Evolutionary conservation across 2,888 invertebrate species (phyloP).

Genomic region (Heliconius hortense): DNA sequence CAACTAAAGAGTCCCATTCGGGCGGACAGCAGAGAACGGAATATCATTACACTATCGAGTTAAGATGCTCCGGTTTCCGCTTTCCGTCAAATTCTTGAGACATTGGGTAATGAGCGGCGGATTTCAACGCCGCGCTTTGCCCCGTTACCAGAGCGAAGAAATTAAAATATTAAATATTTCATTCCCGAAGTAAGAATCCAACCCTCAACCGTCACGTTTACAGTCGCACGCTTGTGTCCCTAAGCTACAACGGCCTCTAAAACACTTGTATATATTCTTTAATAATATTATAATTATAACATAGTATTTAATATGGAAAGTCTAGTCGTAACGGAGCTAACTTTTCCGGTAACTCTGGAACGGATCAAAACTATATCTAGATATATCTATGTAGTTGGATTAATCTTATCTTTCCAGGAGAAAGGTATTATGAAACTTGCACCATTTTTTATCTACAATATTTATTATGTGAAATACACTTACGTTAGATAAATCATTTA

Average conservation of each 20-base stretch:
- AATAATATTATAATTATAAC: conserved; percentile 11
- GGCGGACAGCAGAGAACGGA: background rate
- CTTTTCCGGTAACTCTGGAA: conserved; percentile 25
- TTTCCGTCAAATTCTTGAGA: no score
- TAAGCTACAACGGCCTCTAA: no score
- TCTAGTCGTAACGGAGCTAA: conserved; percentile 24
- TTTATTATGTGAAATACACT: background rate
- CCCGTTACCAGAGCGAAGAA: no score
- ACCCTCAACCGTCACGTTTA: no score
- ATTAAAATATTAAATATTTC: no score
- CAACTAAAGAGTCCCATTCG: background rate
- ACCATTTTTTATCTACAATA: background rate
- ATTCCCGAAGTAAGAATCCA: no score
- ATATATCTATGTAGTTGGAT: background rate
- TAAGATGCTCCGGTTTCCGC: no score
- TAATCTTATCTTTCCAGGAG: background rate
- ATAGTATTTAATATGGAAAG: conserved; percentile 27
- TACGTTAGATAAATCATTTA: background rate
- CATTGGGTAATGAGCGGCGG: no score
- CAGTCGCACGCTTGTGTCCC: no score
- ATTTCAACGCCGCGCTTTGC: no score
- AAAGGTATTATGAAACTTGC: conserved; percentile 1
- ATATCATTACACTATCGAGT: no score
- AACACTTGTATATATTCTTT: no score
- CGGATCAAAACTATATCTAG: background rate